Evolutionary conservation across 92 coral and sea anemone genomes (phyloP).

Genomic region (Porites cylindrica): DNA sequence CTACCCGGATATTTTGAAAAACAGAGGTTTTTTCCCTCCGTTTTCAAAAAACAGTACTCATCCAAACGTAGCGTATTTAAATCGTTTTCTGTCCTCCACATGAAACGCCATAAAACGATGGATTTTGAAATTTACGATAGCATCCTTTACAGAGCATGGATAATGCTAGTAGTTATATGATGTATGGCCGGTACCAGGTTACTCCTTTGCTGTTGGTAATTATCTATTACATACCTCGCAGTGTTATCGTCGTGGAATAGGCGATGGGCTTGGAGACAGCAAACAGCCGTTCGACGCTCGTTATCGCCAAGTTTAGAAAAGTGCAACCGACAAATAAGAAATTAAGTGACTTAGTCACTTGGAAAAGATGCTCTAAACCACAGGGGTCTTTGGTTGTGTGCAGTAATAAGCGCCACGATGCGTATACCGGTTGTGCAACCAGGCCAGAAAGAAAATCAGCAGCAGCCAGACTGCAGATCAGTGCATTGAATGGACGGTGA

Average conservation of each 20-base stretch:
- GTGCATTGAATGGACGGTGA: conserved; percentile 53
- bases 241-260: conserved; percentile 2
- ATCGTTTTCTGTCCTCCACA: too few species aligned
- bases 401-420: conserved; percentile 38
- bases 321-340: conserved; percentile 25
- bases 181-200: too few species aligned
- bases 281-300: conserved; percentile 34
- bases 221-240: conserved; percentile 9
- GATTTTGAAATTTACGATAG: too few species aligned
- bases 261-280: conserved; percentile 35
- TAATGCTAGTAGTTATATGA: too few species aligned
- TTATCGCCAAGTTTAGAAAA: conserved; percentile 25
- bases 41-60: too few species aligned
- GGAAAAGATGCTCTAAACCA: not conserved
- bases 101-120: too few species aligned
- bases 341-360: conserved; percentile 10
- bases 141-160: too few species aligned
- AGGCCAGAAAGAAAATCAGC: conserved; percentile 66
- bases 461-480: conserved; percentile 59
- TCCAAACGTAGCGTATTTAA: too few species aligned
- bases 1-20: too few species aligned
- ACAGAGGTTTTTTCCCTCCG: too few species aligned
- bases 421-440: conserved; percentile 49
- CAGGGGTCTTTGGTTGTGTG: conserved; percentile 10
- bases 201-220: too few species aligned